phyloP scores from a whole-genome alignment of 1,140 invertebrate species.

The Zaprionus ghesquierei region DNA sequence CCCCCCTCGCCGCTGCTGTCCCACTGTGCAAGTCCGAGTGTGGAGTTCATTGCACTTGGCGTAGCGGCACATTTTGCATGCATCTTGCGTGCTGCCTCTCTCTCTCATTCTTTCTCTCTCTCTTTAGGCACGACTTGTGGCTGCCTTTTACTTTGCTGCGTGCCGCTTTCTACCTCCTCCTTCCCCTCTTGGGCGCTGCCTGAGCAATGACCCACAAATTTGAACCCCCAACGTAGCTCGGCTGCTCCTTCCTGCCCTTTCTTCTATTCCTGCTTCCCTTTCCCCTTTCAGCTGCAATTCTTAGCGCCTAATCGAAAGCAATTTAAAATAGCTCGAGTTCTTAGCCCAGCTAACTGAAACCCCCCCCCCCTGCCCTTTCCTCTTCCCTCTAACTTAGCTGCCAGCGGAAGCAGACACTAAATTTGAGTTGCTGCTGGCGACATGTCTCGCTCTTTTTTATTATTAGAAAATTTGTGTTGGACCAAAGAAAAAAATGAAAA shows the following conservation, averaged over 20 bases:
- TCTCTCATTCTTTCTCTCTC: not conserved
- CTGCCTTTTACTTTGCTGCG: constrained; percentile 45
- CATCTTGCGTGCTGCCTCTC: constrained; percentile 22
- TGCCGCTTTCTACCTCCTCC: not conserved
- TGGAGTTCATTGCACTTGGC: constrained; percentile 75
- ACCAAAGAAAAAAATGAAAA: constrained; percentile 13
- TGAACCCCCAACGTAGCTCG: not conserved
- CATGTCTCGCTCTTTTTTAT: constrained; percentile 62
- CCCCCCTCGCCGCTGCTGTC: not conserved
- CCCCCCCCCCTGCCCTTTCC: not conserved
- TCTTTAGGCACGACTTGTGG: constrained; percentile 46
- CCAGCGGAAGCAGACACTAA: constrained; percentile 58
- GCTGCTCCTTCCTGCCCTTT: not conserved
- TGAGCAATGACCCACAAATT: constrained; percentile 37
- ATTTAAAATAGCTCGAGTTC: constrained; percentile 65
- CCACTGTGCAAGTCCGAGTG: constrained; percentile 1
- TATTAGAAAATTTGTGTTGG: constrained; percentile 64
- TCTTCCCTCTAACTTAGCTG: not conserved
- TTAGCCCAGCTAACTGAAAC: not conserved
- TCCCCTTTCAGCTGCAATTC: constrained; percentile 63
- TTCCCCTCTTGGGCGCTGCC: not conserved
- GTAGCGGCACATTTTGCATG: constrained; percentile 79
- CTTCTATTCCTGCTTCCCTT: not conserved
- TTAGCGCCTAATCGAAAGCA: constrained; percentile 75
- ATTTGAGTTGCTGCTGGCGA: constrained; percentile 20